Conservation (phyloP, 1,140 invertebrate species). For the Meteorus sp. region DNA sequence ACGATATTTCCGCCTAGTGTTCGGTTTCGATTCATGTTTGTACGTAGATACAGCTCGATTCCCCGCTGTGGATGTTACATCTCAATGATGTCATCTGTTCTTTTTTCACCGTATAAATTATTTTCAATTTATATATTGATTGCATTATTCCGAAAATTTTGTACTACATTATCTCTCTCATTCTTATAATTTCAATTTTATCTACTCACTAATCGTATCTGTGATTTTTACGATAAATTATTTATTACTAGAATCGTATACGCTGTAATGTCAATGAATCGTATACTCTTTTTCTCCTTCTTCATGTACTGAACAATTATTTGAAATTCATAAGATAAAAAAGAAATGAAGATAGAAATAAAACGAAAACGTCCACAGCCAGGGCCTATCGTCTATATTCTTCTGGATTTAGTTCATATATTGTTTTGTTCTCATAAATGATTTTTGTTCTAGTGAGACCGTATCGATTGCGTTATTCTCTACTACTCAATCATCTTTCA, state of each 20-base stretch:
- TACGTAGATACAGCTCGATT: not conserved
- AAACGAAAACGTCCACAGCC: conserved; percentile 14
- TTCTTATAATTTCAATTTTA: not conserved
- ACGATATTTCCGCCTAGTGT: conserved; percentile 11
- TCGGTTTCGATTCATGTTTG: not conserved
- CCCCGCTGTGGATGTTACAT: conserved; percentile 21
- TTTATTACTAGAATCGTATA: conserved; percentile 18
- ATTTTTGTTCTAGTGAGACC: conserved; percentile 9
- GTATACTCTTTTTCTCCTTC: conserved; percentile 15
- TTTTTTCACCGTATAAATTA: conserved; percentile 4
- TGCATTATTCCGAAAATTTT: conserved; percentile 7
- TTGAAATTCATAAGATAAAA: conserved; percentile 11
- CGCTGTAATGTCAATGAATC: conserved; percentile 11
- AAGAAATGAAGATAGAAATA: no score
- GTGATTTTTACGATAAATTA: no score
- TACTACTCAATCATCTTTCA: not conserved
- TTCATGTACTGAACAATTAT: conserved; percentile 1
- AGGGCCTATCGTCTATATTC: no score
- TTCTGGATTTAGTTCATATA: not conserved
- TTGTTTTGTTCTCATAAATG: not conserved
- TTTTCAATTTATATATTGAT: not conserved
- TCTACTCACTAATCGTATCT: conserved; percentile 6
- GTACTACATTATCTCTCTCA: conserved; percentile 9
- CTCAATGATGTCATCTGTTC: not conserved
- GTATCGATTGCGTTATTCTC: not conserved